These are phyloP conservation scores for Steinernema carpocapsae DNA, from an alignment of 2,888 invertebrate genomes.

Conservation along the genomic window DNA sequence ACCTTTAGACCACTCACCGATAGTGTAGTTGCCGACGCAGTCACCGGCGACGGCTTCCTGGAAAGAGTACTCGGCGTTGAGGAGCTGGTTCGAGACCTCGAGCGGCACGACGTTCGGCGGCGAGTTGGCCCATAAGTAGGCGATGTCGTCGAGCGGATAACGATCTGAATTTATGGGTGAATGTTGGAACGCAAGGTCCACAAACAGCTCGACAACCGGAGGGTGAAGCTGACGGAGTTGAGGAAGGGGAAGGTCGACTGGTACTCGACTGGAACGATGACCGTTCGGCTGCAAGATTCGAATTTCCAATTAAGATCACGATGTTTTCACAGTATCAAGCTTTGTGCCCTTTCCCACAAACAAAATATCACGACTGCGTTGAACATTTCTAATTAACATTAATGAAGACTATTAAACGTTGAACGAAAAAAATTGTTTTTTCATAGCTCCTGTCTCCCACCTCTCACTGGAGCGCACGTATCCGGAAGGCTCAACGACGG, in stretches of 20 bases:
- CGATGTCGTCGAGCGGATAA: constrained; percentile 63
- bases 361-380: too few relatives aligned
- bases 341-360: too few relatives aligned
- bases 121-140: constrained; percentile 67
- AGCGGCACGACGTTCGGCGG: constrained; percentile 65
- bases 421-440: too few relatives aligned
- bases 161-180: constrained; percentile 40
- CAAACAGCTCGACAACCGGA: constrained; percentile 46
- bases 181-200: background rate
- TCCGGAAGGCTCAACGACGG: constrained; percentile 61
- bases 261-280: constrained; percentile 51
- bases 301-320: too few relatives aligned
- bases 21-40: constrained; percentile 66
- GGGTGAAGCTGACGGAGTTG: constrained; percentile 50
- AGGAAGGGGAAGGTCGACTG: constrained; percentile 37
- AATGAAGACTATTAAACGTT: too few relatives aligned
- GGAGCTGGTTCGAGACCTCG: constrained; percentile 60
- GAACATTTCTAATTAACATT: too few relatives aligned
- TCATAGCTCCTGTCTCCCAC: constrained; percentile 44
- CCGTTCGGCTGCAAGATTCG: constrained; percentile 44
- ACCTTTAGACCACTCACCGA: constrained; percentile 43
- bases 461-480: constrained; percentile 57
- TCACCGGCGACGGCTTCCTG: constrained; percentile 57
- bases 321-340: too few relatives aligned
- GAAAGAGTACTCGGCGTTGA: constrained; percentile 45